Conservation (phyloP, 1,140 invertebrate genomes). For the Drosophila kikkawai region DNA sequence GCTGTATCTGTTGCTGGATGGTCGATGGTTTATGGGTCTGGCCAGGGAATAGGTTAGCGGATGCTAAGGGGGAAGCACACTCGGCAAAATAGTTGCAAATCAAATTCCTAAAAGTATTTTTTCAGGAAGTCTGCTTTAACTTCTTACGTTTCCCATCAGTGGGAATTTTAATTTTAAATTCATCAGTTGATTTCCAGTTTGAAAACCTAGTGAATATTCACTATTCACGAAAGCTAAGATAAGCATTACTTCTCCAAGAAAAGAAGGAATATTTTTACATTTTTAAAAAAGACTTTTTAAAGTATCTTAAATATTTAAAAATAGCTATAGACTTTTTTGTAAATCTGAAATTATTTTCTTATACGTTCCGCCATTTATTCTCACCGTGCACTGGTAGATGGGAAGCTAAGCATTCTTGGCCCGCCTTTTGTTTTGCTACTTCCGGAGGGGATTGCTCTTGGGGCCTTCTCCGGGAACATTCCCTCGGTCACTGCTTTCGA, state of each 20-base stretch:
- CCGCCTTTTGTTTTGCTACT: slow-evolving; percentile 56
- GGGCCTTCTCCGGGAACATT: slow-evolving; percentile 18
- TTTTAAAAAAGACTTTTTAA: background rate
- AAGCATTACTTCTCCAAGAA: background rate
- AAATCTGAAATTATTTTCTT: too few species aligned
- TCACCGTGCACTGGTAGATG: slow-evolving; percentile 26
- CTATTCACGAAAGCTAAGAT: background rate
- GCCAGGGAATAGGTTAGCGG: slow-evolving; percentile 35
- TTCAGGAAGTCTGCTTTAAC: too few species aligned
- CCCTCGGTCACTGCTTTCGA: slow-evolving; percentile 1
- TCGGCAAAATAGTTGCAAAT: background rate
- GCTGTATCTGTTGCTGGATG: slow-evolving; percentile 38
- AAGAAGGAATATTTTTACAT: background rate
- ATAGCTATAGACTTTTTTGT: background rate
- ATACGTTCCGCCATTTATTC: background rate
- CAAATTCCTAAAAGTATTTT: background rate
- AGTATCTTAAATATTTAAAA: background rate
- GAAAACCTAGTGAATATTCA: background rate
- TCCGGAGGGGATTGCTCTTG: slow-evolving; percentile 52
- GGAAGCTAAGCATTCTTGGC: slow-evolving; percentile 26
- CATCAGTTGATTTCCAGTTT: background rate
- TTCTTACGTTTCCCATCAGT: background rate
- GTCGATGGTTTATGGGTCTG: slow-evolving; percentile 44
- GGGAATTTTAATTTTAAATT: background rate
- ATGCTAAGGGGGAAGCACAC: slow-evolving; percentile 15